phyloP scores from a whole-genome alignment of 2,113 vertebrate genomes.

The Budorcas taxicolor region DNA sequence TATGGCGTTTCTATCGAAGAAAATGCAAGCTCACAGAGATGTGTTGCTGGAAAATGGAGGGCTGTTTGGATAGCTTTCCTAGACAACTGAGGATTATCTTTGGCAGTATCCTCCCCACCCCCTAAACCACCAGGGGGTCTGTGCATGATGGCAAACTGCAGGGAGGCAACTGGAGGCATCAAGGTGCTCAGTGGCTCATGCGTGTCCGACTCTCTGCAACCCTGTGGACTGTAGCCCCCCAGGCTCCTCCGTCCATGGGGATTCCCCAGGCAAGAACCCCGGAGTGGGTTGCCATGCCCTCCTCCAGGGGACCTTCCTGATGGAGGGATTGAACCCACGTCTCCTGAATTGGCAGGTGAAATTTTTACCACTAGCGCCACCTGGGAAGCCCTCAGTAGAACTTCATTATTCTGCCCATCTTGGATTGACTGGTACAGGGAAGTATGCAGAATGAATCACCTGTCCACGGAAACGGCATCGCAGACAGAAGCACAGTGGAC shows the following conservation, averaged over 20 bases:
- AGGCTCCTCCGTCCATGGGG: not conserved
- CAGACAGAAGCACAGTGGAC: not conserved
- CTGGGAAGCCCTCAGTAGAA: not conserved
- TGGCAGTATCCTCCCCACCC: too few species aligned
- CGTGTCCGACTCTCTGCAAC: accelerated
- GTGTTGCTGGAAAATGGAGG: not conserved
- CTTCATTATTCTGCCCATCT: not conserved
- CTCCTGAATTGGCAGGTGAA: not conserved
- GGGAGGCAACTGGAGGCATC: not conserved
- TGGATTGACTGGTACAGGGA: not conserved
- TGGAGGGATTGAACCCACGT: accelerated
- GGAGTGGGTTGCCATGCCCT: not conserved
- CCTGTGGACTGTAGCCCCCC: not conserved
- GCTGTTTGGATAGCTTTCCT: not conserved
- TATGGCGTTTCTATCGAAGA: not conserved
- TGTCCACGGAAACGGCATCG: accelerated
- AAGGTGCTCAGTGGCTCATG: accelerated
- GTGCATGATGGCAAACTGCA: not conserved
- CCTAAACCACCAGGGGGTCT: too few species aligned
- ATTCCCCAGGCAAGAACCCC: not conserved
- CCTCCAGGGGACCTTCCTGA: not conserved
- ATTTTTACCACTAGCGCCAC: not conserved
- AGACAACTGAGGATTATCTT: not conserved
- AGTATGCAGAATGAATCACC: accelerated
- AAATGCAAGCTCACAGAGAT: not conserved